phyloP scores from a whole-genome alignment of 2,888 invertebrate species.

The Dasysyrphus albostriatus region DNA sequence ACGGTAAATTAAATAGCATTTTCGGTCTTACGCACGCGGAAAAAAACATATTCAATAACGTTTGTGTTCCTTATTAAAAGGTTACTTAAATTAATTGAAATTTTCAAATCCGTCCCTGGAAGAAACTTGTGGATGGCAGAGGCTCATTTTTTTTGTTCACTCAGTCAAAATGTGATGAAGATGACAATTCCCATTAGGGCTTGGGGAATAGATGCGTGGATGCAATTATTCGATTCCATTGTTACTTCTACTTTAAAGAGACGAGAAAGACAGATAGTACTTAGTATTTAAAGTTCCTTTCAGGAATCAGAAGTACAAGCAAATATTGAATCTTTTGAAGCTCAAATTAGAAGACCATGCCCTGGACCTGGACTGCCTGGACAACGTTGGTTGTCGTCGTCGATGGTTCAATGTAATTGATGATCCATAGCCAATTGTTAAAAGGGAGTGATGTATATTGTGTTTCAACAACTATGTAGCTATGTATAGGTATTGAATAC shows the following conservation, averaged over 20 bases:
- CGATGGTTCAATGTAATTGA: conserved; percentile 62
- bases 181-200: conserved; percentile 70
- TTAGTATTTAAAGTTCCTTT: conserved; percentile 25
- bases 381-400: neutral
- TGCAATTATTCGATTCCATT: conserved; percentile 63
- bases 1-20: too few species aligned
- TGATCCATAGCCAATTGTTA: conserved; percentile 71
- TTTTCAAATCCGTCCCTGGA: neutral
- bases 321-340: conserved; percentile 51
- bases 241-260: conserved; percentile 25
- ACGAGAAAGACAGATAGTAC: conserved; percentile 1
- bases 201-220: conserved; percentile 68
- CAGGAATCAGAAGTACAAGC: neutral
- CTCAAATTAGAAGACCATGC: conserved; percentile 11
- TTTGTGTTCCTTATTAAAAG: too few species aligned
- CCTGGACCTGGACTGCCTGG: neutral
- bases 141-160: conserved; percentile 33
- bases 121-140: conserved; percentile 8
- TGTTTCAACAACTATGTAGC: neutral
- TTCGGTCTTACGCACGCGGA: too few species aligned
- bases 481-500: conserved; percentile 34
- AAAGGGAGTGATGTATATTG: conserved; percentile 5
- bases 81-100: too few species aligned
- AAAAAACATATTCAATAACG: too few species aligned
- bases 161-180: conserved; percentile 49